Evolutionary conservation across 2,113 vertebrate genomes (phyloP).

Genomic region (Hypanus sabinus): DNA sequence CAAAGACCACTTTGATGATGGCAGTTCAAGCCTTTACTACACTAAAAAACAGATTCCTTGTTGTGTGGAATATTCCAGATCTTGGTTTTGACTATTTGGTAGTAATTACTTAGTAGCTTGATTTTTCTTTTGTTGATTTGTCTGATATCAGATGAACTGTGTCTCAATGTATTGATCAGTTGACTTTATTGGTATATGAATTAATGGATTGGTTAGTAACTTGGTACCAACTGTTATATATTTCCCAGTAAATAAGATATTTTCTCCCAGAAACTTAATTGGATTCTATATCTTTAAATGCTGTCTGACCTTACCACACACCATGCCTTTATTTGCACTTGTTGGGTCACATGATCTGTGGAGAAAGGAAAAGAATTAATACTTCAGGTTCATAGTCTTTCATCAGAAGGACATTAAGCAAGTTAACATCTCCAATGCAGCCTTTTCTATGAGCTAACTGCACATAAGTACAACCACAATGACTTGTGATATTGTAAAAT

Average conservation of each 20-base stretch:
- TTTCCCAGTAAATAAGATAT: neutral
- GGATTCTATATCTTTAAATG: no score
- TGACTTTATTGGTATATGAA: neutral
- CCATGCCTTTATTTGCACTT: no score
- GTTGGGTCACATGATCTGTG: no score
- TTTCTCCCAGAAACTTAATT: neutral
- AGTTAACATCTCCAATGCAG: no score
- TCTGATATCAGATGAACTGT: neutral
- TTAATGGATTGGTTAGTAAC: neutral
- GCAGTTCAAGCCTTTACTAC: neutral
- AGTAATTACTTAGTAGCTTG: no score
- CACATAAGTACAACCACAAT: no score
- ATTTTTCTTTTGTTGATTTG: neutral
- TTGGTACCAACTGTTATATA: neutral
- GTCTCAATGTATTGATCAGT: neutral
- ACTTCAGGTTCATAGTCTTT: no score
- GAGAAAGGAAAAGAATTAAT: no score
- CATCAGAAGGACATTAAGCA: no score
- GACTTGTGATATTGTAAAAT: no score
- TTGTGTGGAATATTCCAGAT: neutral
- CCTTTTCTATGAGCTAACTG: no score
- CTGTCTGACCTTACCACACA: no score
- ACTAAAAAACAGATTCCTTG: neutral
- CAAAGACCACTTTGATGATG: neutral
- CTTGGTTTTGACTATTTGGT: neutral